Conservation (phyloP, 1,140 invertebrate genomes). For the Drosophila sucinea region DNA sequence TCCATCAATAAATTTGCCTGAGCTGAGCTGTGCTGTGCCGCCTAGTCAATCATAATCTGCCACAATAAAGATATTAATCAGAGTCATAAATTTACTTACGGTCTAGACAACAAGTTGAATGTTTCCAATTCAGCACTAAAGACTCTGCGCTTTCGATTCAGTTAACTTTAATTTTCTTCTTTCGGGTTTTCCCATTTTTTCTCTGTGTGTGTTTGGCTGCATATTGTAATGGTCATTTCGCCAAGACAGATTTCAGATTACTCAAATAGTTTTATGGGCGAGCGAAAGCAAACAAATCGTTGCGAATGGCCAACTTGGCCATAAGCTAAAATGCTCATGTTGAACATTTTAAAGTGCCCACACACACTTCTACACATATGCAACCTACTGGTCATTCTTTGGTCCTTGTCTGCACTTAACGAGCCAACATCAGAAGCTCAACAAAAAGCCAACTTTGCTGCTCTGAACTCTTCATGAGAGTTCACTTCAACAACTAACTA, state of each 20-base stretch:
- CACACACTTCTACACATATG: slow-evolving; percentile 34
- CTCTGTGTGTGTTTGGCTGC: slow-evolving; percentile 15
- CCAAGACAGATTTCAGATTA: slow-evolving; percentile 52
- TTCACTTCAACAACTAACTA: slow-evolving; percentile 17
- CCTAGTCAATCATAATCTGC: slow-evolving; percentile 62
- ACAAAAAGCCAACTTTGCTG: slow-evolving; percentile 34
- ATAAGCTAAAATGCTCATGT: slow-evolving; percentile 44
- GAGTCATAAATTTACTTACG: slow-evolving; percentile 58
- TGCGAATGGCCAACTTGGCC: slow-evolving; percentile 30
- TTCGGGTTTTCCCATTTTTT: not conserved
- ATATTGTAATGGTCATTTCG: slow-evolving; percentile 55
- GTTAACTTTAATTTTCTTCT: slow-evolving; percentile 6
- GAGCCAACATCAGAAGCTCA: slow-evolving; percentile 42
- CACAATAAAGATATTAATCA: slow-evolving; percentile 65
- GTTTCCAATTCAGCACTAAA: slow-evolving; percentile 36
- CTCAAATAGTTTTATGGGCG: slow-evolving; percentile 46
- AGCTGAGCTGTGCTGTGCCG: slow-evolving; percentile 20
- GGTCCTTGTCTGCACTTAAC: slow-evolving; percentile 62
- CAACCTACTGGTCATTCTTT: slow-evolving; percentile 51
- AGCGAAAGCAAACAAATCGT: slow-evolving; percentile 36
- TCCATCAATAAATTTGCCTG: slow-evolving; percentile 50
- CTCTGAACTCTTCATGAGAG: slow-evolving; percentile 43
- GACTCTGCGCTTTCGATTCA: slow-evolving; percentile 13
- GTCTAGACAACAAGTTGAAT: slow-evolving; percentile 59
- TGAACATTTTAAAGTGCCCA: slow-evolving; percentile 50